Evolutionary conservation across 2,888 invertebrate genomes (phyloP).

Genomic region (Endotricha flammealis): DNA sequence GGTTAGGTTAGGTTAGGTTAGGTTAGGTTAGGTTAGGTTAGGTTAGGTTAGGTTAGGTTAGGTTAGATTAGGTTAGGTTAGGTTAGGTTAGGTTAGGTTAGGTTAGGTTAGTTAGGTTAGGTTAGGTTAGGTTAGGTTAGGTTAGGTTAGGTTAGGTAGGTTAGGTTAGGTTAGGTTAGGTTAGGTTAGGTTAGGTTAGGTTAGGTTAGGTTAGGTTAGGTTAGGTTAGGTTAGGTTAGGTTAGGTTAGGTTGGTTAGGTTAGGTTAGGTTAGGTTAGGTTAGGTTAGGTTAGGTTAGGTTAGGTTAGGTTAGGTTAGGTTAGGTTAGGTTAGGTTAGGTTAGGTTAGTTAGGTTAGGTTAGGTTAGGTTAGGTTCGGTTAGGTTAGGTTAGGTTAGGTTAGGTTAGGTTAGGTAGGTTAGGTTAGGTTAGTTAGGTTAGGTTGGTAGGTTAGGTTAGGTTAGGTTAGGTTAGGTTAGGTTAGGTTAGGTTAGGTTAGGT

Average conservation of each 20-base stretch:
- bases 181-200: constrained; percentile 13
- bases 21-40: constrained; percentile 17
- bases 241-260: constrained; percentile 14
- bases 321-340: constrained; percentile 19
- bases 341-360: constrained; percentile 14
- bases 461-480: constrained; percentile 19
- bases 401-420: constrained; percentile 15
- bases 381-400: constrained; percentile 17
- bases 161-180: constrained; percentile 18
- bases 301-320: constrained; percentile 19
- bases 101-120: constrained; percentile 10
- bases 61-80: constrained; percentile 14
- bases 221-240: constrained; percentile 18
- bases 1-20: constrained; percentile 17
- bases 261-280: constrained; percentile 18
- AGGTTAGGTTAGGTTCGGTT: constrained; percentile 16
- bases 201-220: constrained; percentile 16
- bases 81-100: constrained; percentile 16
- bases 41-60: constrained; percentile 16
- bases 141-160: constrained; percentile 11
- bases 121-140: constrained; percentile 15
- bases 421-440: constrained; percentile 18
- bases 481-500: constrained; percentile 15
- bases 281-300: constrained; percentile 19
- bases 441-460: constrained; percentile 17